A percentile compares a stretch with the other conserved stretches of the same genome.
phyloP scores from a whole-genome alignment of 2,797 vertebrate genomes.

The Myripristis jacobus region DNA sequence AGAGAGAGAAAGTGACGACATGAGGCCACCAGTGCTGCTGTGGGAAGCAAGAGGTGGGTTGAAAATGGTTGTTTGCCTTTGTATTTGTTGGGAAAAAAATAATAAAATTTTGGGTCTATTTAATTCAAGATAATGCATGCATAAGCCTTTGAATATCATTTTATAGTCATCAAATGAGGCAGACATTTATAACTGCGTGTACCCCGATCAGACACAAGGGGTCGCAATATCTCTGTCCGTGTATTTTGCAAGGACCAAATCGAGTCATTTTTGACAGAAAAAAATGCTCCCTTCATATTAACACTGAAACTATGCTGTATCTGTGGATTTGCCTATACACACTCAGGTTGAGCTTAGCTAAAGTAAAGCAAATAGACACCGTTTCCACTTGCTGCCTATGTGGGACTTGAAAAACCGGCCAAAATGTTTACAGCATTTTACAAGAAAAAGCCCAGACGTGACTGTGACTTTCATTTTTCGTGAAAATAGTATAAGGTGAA shows the following conservation, averaged over 20 bases:
- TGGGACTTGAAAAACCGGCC: too few species aligned
- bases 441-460: background rate
- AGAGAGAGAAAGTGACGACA: conserved; percentile 19
- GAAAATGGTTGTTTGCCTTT: background rate
- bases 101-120: too few species aligned
- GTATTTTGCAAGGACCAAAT: background rate
- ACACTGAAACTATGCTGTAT: conserved; percentile 45
- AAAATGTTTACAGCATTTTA: background rate
- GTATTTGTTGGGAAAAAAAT: too few species aligned
- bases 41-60: conserved; percentile 55
- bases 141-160: background rate
- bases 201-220: conserved; percentile 53
- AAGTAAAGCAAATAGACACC: background rate
- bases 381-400: too few species aligned
- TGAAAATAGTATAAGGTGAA: too few species aligned
- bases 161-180: background rate
- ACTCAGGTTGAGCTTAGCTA: background rate
- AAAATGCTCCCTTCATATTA: conserved; percentile 62
- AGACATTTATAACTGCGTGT: conserved; percentile 14
- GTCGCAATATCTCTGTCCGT: conserved; percentile 46
- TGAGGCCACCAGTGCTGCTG: conserved; percentile 53
- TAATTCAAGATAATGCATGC: background rate
- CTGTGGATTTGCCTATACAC: background rate
- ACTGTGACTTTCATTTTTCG: too few species aligned
- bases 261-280: background rate